Evolutionary conservation across 2,797 vertebrate genomes (phyloP), one percentile per base, ranked within the genome.

Genomic region (Spinus pinus): DNA sequence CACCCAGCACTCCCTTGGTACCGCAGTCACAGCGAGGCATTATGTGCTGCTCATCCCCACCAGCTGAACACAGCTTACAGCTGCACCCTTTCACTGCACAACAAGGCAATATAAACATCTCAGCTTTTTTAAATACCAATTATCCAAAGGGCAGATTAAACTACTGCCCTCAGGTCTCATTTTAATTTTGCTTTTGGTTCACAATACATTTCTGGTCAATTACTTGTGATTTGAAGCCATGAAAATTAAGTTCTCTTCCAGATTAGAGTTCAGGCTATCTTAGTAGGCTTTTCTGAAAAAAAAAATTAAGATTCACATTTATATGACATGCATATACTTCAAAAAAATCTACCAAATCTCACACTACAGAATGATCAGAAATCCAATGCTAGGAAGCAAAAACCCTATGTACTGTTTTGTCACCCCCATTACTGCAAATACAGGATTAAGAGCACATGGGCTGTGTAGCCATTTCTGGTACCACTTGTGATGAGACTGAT

Each of bases 11-110:
- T 60, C 24, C 92, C 91, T 33, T 92, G 97, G 93, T 91, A 96
- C 86, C 54, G 3, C 64, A 69, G 81, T 8, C 90, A 97, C 97
- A 97, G 93, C 21, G 4, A 67, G 72, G 79, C 96, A 93, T 96
- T 97, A 96, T 97, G 89, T 78, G 73, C 81, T 49, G 65, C 69
- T n/a, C 75, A 96, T 64, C 80, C 96, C 94, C 87, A 89, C 2
- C 81, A 96, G 94, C 92, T 97, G 93, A 88, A 61, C 80, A 53
- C 53, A 75, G 88, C 89, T 47, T 83, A 86, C 86, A 97, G 88
- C 87, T 96, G 95, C 70, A 93, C 92, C 70, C 94, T 86, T 88
- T 65, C 93, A 86, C 31, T 61, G 33, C 23, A 41, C 65, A 93
- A 95, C 83, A 91, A 96, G 53, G 33, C 66, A 58, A 92, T 13